Conservation (phyloP, 1,140 invertebrate genomes). For the Leptinotarsa texana region DNA sequence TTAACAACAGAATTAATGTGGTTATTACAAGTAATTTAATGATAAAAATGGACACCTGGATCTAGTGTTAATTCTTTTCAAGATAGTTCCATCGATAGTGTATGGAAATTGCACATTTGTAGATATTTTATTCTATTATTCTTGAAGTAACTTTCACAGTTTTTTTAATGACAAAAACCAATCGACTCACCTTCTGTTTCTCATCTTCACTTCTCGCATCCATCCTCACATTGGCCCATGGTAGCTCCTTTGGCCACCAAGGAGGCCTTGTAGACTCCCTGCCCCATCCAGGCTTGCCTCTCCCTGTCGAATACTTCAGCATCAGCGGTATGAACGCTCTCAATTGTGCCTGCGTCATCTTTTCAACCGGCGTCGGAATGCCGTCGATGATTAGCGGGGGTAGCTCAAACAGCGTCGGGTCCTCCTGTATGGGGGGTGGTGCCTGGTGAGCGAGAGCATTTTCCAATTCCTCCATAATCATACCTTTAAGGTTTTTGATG, state of each 20-base stretch:
- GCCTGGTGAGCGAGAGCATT: slow-evolving; percentile 91
- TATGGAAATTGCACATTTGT: background rate
- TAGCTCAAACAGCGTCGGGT: slow-evolving; percentile 91
- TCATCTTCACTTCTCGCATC: slow-evolving; percentile 94
- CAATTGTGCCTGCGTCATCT: slow-evolving; percentile 98
- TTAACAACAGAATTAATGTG: no score
- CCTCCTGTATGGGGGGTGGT: slow-evolving; percentile 87
- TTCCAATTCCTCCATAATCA: slow-evolving; percentile 95
- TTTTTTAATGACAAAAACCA: background rate
- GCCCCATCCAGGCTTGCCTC: slow-evolving; percentile 97
- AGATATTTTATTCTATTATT: background rate
- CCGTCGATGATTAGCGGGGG: slow-evolving; percentile 95
- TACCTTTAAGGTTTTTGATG: slow-evolving; percentile 83
- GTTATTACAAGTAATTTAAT: no score
- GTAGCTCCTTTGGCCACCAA: slow-evolving; percentile 97
- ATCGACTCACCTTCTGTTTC: slow-evolving; percentile 87
- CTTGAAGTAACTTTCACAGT: no score
- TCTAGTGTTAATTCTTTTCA: no score
- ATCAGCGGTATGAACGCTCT: slow-evolving; percentile 96
- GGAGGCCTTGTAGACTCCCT: slow-evolving; percentile 91
- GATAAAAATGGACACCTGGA: no score
- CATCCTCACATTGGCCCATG: slow-evolving; percentile 97
- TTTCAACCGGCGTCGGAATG: slow-evolving; percentile 96
- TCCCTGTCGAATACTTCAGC: slow-evolving; percentile 95
- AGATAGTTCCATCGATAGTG: no score